These are phyloP conservation scores for Scomber colias DNA, from an alignment of 2,113 vertebrate genomes.

Conservation along the genomic window DNA sequence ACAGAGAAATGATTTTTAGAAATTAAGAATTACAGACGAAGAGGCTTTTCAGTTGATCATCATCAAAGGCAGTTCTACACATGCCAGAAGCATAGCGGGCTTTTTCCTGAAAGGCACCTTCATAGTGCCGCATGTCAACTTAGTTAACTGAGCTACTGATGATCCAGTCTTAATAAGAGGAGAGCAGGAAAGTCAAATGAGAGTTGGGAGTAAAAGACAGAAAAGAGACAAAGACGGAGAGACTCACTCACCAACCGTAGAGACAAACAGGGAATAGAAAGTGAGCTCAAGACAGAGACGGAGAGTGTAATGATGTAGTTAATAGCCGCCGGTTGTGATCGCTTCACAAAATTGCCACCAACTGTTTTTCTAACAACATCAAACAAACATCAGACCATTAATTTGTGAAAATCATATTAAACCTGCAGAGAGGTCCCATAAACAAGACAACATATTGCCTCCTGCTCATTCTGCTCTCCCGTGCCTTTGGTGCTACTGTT, in stretches of 20 bases:
- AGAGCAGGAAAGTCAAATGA: slow-evolving; percentile 18
- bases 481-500: slow-evolving; percentile 27
- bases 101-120: slow-evolving; percentile 60
- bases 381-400: slow-evolving; percentile 71
- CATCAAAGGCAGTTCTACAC: slow-evolving; percentile 39
- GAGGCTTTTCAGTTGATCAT: slow-evolving; percentile 44
- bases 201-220: slow-evolving; percentile 8
- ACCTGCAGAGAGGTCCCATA: slow-evolving; percentile 48
- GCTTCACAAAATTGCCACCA: slow-evolving; percentile 51
- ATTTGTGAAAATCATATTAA: slow-evolving; percentile 74
- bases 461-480: slow-evolving; percentile 1
- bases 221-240: slow-evolving; percentile 8
- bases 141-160: slow-evolving; percentile 55
- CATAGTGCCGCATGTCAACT: slow-evolving; percentile 26
- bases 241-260: slow-evolving; percentile 13
- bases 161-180: slow-evolving; percentile 40
- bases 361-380: slow-evolving; percentile 59
- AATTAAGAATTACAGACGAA: slow-evolving; percentile 58
- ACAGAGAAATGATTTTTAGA: slow-evolving; percentile 36
- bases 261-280: slow-evolving; percentile 23
- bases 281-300: slow-evolving; percentile 18
- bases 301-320: slow-evolving; percentile 60
- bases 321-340: slow-evolving; percentile 57
- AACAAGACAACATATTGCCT: slow-evolving; percentile 37
- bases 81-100: neutral